Base-by-base conservation (phyloP, 2,888 invertebrate species). In the Lithophane leautieri region DNA sequence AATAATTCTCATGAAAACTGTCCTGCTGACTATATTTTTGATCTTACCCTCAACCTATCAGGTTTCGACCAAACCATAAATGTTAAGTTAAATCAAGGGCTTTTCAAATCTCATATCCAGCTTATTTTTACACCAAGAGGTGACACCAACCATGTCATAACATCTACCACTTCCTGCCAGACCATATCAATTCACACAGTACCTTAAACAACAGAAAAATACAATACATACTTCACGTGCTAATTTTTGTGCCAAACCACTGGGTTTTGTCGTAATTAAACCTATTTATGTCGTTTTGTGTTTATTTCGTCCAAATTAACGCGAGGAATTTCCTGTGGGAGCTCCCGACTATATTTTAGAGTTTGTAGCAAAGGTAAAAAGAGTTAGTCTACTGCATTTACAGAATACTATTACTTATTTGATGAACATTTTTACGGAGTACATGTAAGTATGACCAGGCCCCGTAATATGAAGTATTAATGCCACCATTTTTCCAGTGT, bases 261-360 rank as follows among this genome's bases (percentile, higher is more conserved):
- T 76, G 76, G 77, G 79, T 83, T 78, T 69, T 58, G 73, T 85
- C 80, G 86, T 88, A 85, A 89, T 85, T 87, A 87, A 83, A 82
- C 74, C 75, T 73, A n/a, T n/a, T n/a, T n/a, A n/a, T n/a, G 72
- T 82, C 47, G 78, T 85, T 76, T 85, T 78, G 78, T 70, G 62
- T 86, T 79, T 86, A 79, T 87, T 86, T 86, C 79, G 78, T 58
- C 73, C 44, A 87, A 86, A 86, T 85, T 85, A 87, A 79, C 80
- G 73, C 80, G 60, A 76, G 70, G 62, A 69, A 83, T 73, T 78
- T 76, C 72, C 74, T 74, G 75, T 28, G 83, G 78, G 75, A 63
- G 52, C 75, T 58, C 50, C 12, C 50, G 61, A 78, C 70, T 79
- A 71, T 78, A 79, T 72, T 76, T 77, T 76, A 78, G 58, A 75